Evolutionary conservation across 2,888 invertebrate species (phyloP).

Genomic region (Linnaemya tessellans): DNA sequence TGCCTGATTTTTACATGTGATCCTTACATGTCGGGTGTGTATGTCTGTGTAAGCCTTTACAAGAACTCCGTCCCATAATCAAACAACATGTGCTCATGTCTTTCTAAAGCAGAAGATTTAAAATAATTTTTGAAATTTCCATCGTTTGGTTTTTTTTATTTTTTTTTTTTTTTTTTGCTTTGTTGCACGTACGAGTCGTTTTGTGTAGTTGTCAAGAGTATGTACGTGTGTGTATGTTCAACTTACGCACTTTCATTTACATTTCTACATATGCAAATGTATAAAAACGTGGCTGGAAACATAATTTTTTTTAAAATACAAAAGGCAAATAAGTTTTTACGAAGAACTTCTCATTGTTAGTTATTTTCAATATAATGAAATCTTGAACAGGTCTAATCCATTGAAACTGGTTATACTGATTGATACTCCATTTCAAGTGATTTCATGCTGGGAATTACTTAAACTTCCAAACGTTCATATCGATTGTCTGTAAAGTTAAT

Average conservation of each 20-base stretch:
- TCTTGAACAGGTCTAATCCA: too few species aligned
- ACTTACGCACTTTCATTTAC: slow-evolving; percentile 52
- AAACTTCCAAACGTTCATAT: too few species aligned
- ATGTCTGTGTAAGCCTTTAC: not conserved
- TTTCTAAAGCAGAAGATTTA: slow-evolving; percentile 44
- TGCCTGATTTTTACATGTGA: slow-evolving; percentile 4
- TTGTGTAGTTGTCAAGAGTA: slow-evolving; percentile 12
- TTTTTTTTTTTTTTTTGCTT: slow-evolving; percentile 10
- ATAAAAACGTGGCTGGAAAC: not conserved
- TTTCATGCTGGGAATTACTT: too few species aligned
- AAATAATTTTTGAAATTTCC: slow-evolving; percentile 36
- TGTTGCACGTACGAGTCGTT: not conserved
- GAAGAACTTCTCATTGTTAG: too few species aligned
- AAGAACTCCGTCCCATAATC: slow-evolving; percentile 21
- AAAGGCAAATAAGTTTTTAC: not conserved
- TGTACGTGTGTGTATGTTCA: slow-evolving; percentile 38
- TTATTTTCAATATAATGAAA: too few species aligned
- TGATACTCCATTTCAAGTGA: too few species aligned
- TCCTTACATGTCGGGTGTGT: not conserved
- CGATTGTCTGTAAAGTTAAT: too few species aligned
- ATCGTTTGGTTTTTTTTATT: slow-evolving; percentile 11
- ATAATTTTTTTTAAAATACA: slow-evolving; percentile 17
- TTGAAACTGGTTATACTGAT: too few species aligned
- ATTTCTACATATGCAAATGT: slow-evolving; percentile 15
- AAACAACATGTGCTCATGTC: slow-evolving; percentile 41